These are phyloP conservation scores for Struthio camelus DNA, from an alignment of 2,113 vertebrate species.

Conservation along the genomic window DNA sequence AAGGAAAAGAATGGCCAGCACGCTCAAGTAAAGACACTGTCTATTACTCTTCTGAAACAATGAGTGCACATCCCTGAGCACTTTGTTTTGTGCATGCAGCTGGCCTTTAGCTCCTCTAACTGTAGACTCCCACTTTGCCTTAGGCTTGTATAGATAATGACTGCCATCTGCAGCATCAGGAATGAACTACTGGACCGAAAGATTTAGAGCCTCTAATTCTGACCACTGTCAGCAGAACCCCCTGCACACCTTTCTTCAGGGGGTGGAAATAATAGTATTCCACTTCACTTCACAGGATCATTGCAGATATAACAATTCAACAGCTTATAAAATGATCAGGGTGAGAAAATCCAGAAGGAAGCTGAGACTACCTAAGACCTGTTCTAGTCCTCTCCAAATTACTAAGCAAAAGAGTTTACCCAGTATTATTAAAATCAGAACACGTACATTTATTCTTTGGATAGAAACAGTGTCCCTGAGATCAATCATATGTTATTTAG, in stretches of 20 bases:
- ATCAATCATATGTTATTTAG: too few relatives aligned
- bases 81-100: not conserved
- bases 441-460: not conserved
- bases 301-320: too few relatives aligned
- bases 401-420: too few relatives aligned
- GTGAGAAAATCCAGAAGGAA: not conserved
- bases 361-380: not conserved
- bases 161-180: constrained; percentile 18
- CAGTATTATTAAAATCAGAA: not conserved
- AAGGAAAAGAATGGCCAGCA: not conserved
- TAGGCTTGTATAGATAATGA: not conserved
- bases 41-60: not conserved
- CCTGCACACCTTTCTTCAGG: not conserved
- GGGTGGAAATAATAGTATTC: not conserved
- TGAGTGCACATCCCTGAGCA: not conserved
- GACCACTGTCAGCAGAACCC: not conserved
- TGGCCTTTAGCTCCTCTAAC: not conserved
- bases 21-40: not conserved
- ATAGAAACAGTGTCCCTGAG: not conserved
- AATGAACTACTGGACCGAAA: not conserved
- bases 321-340: not conserved
- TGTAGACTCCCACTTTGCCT: not conserved
- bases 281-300: not conserved
- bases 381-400: not conserved
- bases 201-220: not conserved